Base-by-base conservation (phyloP, 2,888 invertebrate species). In the Sussaba pulchella region DNA sequence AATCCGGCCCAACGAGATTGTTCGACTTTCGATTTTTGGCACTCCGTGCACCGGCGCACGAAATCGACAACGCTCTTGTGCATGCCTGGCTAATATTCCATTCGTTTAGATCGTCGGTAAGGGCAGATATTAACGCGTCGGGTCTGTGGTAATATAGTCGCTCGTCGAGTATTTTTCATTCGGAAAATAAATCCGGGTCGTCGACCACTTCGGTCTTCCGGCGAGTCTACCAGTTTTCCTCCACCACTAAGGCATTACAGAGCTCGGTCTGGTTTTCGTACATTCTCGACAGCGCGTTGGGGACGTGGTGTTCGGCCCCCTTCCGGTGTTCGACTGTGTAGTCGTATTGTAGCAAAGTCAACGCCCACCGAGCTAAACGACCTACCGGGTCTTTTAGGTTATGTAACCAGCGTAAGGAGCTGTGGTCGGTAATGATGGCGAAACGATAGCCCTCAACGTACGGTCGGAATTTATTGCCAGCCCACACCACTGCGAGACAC, bases 81-180 rank as follows among this genome's bases (percentile, higher is more conserved):
- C 81, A 83, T 78, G 0, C 78, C 73, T 0, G 84, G 85, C 85
- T 86, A 87, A 31, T 82, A 86, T 47, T 47, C 47, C 47, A 47
- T 14, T n/a, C 47, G 14, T 47, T 14, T 4, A 9, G 8, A 9
- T 47, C 47, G 5, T 19, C 19, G 2, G 14, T 14, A 1, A 14
- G 6, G 14, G 19, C 47, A 1, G n/a, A n/a, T 3, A 14, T 47
- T 14, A 14, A 8, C 47, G 47, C 3, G 4, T 47, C 19, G 3
- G 19, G 47, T 9, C 19, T 17, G 19, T 8, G 19, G 6, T 19
- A 19, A 19, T 47, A 47, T 14, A 47, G 5, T 3, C 2, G 6
- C 3, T 19, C 2, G 19, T 19, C 9, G n/a, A 14, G 8, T 6
- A 17, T 47, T 6, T 8, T 17, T 19, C 47, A 47, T 1, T 47